A percentile compares a stretch with the other conserved stretches of the same genome.
phyloP scores from a whole-genome alignment of 2,797 vertebrate species.

The Megalops cyprinoides region DNA sequence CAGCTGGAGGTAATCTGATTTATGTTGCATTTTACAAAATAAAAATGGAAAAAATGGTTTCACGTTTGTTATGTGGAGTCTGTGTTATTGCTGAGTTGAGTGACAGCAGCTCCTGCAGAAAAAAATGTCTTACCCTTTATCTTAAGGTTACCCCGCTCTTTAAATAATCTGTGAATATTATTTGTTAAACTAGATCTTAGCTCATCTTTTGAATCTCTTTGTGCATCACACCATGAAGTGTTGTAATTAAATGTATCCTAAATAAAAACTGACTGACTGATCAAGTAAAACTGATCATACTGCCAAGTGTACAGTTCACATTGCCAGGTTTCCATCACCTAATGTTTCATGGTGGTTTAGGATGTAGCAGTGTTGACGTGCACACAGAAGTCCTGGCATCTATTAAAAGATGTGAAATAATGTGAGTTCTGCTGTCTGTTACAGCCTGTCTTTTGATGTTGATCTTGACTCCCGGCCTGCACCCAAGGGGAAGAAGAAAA shows the following conservation, averaged over 20 bases:
- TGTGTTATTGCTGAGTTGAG: neutral
- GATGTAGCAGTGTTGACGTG: conserved; percentile 44
- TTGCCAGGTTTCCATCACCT: conserved; percentile 44
- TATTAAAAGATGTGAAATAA: conserved; percentile 30
- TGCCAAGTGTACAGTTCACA: neutral
- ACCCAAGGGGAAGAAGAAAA: conserved; percentile 88
- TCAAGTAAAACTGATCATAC: neutral
- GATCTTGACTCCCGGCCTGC: conserved; percentile 63
- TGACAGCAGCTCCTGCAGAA: neutral
- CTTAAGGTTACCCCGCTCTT: neutral
- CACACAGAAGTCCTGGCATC: conserved; percentile 50
- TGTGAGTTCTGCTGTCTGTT: conserved; percentile 17
- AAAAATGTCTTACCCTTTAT: neutral
- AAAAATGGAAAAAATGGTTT: neutral
- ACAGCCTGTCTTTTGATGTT: conserved; percentile 73
- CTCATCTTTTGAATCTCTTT: neutral
- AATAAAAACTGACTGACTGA: neutral
- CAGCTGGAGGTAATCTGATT: neutral
- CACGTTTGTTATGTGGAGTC: neutral
- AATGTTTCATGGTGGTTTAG: conserved; percentile 54
- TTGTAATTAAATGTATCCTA: neutral
- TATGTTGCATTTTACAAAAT: neutral
- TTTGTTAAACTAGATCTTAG: neutral
- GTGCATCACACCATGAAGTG: neutral
- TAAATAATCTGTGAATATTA: neutral